Conservation (phyloP, 2,113 vertebrate genomes). For the Pavo muticus region DNA sequence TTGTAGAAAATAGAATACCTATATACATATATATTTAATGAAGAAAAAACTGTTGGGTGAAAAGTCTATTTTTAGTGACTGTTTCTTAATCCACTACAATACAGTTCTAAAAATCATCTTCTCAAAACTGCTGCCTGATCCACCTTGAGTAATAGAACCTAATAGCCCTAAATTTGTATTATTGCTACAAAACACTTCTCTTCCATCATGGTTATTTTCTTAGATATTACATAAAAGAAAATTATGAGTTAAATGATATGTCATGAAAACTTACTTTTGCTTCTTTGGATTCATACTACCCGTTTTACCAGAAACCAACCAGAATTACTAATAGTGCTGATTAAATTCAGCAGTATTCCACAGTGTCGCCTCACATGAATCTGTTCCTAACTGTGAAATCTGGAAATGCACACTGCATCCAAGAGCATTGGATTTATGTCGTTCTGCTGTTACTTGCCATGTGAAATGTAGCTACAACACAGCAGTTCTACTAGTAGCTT, state of each 20-base stretch:
- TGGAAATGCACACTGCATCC: background rate
- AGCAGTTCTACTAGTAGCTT: background rate
- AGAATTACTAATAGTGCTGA: background rate
- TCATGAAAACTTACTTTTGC: background rate
- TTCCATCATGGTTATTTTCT: background rate
- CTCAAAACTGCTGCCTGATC: slow-evolving; percentile 64
- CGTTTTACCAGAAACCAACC: slow-evolving; percentile 23
- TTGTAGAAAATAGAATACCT: slow-evolving; percentile 73
- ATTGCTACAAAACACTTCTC: slow-evolving; percentile 50
- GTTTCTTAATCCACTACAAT: slow-evolving; percentile 8
- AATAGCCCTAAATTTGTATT: slow-evolving; percentile 16
- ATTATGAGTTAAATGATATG: background rate
- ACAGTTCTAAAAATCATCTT: slow-evolving; percentile 43
- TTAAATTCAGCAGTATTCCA: slow-evolving; percentile 46
- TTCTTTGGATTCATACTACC: slow-evolving; percentile 57
- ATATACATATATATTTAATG: background rate
- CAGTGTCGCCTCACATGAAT: background rate
- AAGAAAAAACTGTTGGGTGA: background rate
- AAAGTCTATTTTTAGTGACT: background rate
- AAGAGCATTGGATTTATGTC: accelerated
- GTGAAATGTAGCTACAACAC: background rate
- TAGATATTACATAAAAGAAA: slow-evolving; percentile 12
- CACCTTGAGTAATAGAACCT: slow-evolving; percentile 29
- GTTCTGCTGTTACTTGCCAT: background rate
- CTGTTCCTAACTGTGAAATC: background rate